Base-by-base conservation (phyloP, 2,797 vertebrate genomes). In the Gymnopithys bicolor region DNA sequence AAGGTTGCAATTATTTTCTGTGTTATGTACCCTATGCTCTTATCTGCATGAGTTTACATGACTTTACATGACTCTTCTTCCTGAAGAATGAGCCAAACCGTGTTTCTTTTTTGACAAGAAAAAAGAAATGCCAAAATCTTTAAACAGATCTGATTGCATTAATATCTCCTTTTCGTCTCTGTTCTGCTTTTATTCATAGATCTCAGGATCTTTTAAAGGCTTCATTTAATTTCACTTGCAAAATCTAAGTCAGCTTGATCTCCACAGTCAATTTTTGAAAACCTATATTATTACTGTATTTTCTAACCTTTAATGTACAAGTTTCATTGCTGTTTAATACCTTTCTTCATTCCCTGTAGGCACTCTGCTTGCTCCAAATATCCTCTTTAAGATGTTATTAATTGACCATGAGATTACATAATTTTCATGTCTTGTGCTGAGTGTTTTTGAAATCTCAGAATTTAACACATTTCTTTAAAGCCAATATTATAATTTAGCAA, bases 401-500 rank as follows among this genome's bases (percentile, higher is more conserved):
- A 63, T 56, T 89, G 78, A 94, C 27, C 12, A 68, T 46, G 35
- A 75, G 63, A 75, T 89, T 93, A 78, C 75, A 41, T 93, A 90
- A 93, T 90, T 96, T 81, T 89, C 62, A 58, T 18, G 37, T 92
- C 62, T 53, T 80, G 33, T 69, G 45, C 21, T 84, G 92, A 81
- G 56, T n/a, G 86, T 62, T 86, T 91, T 80, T 90, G 73, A 95
- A 95, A 96, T 53, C 73, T 69, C 32, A 37, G 30, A 87, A 74
- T 84, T 92, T 92, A 91, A 63, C 78, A 87, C 77, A 82, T 93
- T 92, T 94, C 94, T 96, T 92, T 90, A 62, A 95, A 95, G 79
- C 53, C 63, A 91, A 46, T 95, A 75, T 73, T 60, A 56, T 51
- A 87, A 69, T 70, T 95, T 91, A 90, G 66, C 73, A 95, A 78